Base-by-base conservation (phyloP, 2,888 invertebrate species). In the Cheilosia variabilis region DNA sequence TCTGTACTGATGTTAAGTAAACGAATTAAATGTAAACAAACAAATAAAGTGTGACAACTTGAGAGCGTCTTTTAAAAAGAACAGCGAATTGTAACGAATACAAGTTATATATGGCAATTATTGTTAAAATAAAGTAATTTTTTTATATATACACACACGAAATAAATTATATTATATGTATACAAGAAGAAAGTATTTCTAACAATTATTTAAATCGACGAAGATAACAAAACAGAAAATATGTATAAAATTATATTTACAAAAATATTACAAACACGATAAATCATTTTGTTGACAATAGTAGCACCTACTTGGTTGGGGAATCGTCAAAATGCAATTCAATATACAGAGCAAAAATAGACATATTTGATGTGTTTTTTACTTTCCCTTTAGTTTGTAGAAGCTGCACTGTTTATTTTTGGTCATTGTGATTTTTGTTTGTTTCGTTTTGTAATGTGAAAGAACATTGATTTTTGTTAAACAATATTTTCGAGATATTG, bases 31-130 rank as follows among this genome's bases (percentile, higher is more conserved):
- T 43, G 66, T 43, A 66, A 65, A 78, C 24, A 63, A 78, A 43
- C 17, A 41, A 19, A 50, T 19, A 43, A 62, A 34, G 22, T 22
- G 22, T 22, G 19, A 52, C 65, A 13, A 66, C 19, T 76, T 60
- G 62, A 68, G 76, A 76, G 80, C 80, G 77, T 86, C 86, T 86
- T 86, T 86, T 81, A 86, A 81, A 86, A 86, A 86, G 86, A 86
- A 86, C 80, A 86, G 76, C 86, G 77, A 86, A 86, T 66, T 72
- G 63, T 63, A 43, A 45, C 13, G 53, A 52, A 37, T 24, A 47
- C 24, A 47, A 75, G 69, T 66, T 43, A 55, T 55, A 62, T 34
- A 73, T 45, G 13, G 47, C 66, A 60, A 45, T 68, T 80, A 81
- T 68, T 80, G 77, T 77, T 86, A 86, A 81, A 76, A 81, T 65